These are phyloP conservation scores for Hermetia illucens DNA, from an alignment of 1,140 invertebrate genomes.

Conservation along the genomic window DNA sequence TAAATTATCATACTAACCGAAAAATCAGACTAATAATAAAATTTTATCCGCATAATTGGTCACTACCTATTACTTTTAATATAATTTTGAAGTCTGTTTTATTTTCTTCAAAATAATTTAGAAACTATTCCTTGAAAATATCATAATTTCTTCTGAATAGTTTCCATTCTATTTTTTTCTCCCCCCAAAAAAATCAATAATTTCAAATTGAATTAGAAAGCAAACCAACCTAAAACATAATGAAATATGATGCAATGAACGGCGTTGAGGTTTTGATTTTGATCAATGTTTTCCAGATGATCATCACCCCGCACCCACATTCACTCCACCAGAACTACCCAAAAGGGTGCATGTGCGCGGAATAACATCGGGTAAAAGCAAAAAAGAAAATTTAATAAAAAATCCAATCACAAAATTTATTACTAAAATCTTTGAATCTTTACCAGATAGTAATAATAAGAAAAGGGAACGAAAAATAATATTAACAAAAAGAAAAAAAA, in stretches of 20 bases:
- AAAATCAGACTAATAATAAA: too few species aligned
- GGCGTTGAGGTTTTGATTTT: background rate
- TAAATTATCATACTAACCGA: too few species aligned
- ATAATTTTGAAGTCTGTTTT: too few species aligned
- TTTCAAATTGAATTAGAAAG: conserved; percentile 1
- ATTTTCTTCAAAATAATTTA: too few species aligned
- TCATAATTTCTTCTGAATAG: too few species aligned
- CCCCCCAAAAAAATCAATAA: too few species aligned
- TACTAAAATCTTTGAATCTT: too few species aligned
- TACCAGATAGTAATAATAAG: background rate
- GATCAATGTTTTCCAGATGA: conserved; percentile 69
- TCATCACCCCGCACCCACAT: conserved; percentile 84
- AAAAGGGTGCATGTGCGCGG: conserved; percentile 93
- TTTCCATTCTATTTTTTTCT: too few species aligned
- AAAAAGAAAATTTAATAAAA: conserved; percentile 1
- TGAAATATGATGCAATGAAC: conserved; percentile 6
- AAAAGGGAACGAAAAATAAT: background rate
- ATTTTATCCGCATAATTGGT: too few species aligned
- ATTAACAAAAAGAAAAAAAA: background rate
- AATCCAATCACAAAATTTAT: too few species aligned
- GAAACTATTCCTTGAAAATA: too few species aligned
- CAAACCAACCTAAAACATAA: conserved; percentile 7
- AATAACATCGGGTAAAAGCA: conserved; percentile 41
- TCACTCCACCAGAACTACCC: conserved; percentile 91
- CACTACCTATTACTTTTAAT: too few species aligned